Base-by-base conservation (phyloP, 2,888 invertebrate genomes). In the Latrodectus elegans region DNA sequence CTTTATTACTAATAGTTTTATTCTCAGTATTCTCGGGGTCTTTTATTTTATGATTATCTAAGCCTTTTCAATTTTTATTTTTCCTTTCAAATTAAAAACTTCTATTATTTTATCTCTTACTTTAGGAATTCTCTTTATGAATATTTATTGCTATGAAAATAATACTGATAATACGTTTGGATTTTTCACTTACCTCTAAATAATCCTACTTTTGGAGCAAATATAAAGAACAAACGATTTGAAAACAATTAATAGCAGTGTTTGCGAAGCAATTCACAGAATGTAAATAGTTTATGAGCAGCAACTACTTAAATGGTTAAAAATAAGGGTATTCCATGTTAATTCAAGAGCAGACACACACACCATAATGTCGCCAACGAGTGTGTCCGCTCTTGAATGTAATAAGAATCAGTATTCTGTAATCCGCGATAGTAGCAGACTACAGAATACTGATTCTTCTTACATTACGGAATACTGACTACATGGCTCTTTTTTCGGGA, bases 141-240 rank as follows among this genome's bases (percentile, higher is more conserved):
- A 22, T 22, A 22, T 22, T 22, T 1, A 22, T 22, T 22, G 22
- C 1, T 22, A 22, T 26, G 17, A 67, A 22, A 11, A 67, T 11
- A n/a, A 67, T 67, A 67, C 67, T 1, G 12, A 67, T 67, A 67
- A 67, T 15, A 67, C 22, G 0, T 67, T 67, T 15, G n/a, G 67
- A 67, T n/a, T 67, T 17, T 67, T 67, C 26, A 67, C 4, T 67
- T 67, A 67, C 67, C 67, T 67, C 67, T 67, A 67, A 67, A 67
- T 67, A 67, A 67, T 68, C 68, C 68, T 8, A 68, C 17, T 68
- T 68, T 68, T 68, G 6, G 68, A 68, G 68, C 6, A 10, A 26
- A 8, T 17, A 68, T 68, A 22, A 68, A 17, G 4, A 68, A 68
- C 17, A 68, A 68, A 38, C 6, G 4, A 38, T 38, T 38, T 38